Conservation (phyloP, 2,113 vertebrate species). For the Dendrocopos noguchii region DNA sequence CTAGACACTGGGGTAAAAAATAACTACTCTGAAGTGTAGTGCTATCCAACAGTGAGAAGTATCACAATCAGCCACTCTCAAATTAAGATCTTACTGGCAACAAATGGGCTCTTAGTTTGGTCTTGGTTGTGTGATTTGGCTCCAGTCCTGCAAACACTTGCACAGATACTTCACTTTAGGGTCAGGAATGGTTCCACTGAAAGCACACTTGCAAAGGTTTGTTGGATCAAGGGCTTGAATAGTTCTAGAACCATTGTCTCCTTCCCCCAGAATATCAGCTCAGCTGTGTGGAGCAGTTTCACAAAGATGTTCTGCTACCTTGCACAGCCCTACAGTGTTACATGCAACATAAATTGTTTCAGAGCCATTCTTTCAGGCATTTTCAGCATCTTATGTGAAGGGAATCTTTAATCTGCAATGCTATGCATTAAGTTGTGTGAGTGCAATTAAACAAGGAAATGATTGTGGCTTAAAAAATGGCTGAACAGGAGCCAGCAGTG, state of each 20-base stretch:
- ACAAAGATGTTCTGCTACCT: not conserved
- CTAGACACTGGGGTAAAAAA: too few relatives aligned
- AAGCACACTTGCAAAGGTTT: constrained; percentile 33
- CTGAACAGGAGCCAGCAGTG: not conserved
- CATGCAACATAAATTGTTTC: not conserved
- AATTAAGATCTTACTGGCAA: too few relatives aligned
- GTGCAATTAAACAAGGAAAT: not conserved
- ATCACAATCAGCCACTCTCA: too few relatives aligned
- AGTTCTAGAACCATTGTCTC: not conserved
- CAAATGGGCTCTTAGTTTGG: not conserved
- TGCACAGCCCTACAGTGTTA: not conserved
- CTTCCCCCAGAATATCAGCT: not conserved
- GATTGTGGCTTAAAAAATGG: not conserved
- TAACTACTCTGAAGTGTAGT: too few relatives aligned
- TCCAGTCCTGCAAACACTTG: constrained; percentile 47
- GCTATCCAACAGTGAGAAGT: too few relatives aligned
- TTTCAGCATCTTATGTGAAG: not conserved
- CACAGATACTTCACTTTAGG: constrained; percentile 26
- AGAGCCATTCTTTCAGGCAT: not conserved
- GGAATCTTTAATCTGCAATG: not conserved
- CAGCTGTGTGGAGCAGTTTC: not conserved
- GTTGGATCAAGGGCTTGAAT: not conserved
- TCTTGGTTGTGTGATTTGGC: constrained; percentile 46
- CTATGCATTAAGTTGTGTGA: not conserved
- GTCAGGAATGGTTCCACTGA: constrained; percentile 37